Conservation (phyloP, 2,888 invertebrate species). For the Aphelenchoides bicaudatus region DNA sequence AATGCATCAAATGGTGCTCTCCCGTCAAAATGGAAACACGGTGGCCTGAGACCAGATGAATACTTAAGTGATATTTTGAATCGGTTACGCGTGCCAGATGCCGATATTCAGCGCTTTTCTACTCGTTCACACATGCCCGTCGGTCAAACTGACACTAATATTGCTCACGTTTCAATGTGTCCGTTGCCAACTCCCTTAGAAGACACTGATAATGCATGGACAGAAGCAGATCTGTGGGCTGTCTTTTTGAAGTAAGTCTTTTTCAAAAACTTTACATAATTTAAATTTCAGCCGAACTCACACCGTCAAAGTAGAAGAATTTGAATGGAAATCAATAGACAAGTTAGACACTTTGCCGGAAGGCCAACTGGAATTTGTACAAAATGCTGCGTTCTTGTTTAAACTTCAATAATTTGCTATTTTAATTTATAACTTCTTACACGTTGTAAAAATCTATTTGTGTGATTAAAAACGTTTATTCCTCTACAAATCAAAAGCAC, state of each 20-base stretch:
- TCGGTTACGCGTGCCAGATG: conserved; percentile 26
- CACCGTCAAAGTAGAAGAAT: not conserved
- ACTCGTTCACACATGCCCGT: conserved; percentile 30
- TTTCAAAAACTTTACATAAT: too few species aligned
- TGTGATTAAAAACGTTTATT: conserved; percentile 1
- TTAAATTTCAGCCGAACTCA: not conserved
- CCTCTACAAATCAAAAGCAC: not conserved
- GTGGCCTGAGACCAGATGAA: conserved; percentile 31
- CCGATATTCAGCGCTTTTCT: conserved; percentile 34
- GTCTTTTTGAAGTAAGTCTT: conserved; percentile 28
- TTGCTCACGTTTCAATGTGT: conserved; percentile 39
- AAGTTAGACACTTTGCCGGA: too few species aligned
- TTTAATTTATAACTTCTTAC: too few species aligned
- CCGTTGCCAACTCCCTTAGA: conserved; percentile 36
- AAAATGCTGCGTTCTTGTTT: not conserved
- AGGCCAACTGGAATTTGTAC: conserved; percentile 10
- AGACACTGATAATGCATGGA: conserved; percentile 60
- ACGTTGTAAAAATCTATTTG: too few species aligned
- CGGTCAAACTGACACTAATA: conserved; percentile 30
- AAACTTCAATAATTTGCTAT: too few species aligned
- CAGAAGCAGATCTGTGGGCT: conserved; percentile 51
- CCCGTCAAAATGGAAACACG: conserved; percentile 41
- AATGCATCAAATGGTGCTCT: conserved; percentile 32
- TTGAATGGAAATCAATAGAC: not conserved
- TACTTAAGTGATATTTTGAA: conserved; percentile 30